These are phyloP conservation scores for Notospermus geniculatus DNA, from an alignment of 1,140 invertebrate genomes.

Conservation along the genomic window DNA sequence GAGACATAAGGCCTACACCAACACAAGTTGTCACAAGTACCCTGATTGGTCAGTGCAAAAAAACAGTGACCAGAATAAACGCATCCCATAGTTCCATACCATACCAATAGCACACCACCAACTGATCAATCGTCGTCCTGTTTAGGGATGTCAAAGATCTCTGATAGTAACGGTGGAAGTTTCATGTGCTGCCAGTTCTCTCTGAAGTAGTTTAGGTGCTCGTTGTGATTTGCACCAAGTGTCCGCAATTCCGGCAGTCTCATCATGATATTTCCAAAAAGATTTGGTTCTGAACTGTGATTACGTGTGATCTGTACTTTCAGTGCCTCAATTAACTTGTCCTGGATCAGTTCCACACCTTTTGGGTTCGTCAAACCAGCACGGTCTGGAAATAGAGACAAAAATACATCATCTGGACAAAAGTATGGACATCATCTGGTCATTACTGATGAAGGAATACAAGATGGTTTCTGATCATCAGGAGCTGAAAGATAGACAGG, in stretches of 20 bases:
- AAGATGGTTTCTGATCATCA: too few species aligned
- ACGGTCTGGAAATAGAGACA: conserved; percentile 58
- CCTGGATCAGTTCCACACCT: conserved; percentile 75
- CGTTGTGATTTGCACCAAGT: conserved; percentile 79
- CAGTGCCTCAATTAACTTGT: conserved; percentile 80
- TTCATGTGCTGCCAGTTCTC: conserved; percentile 80
- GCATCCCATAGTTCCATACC: too few species aligned
- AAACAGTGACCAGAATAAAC: too few species aligned
- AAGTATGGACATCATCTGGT: background rate
- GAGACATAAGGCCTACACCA: too few species aligned
- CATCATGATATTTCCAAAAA: conserved; percentile 68
- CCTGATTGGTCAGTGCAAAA: too few species aligned
- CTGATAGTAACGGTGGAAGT: conserved; percentile 89
- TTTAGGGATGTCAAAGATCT: conserved; percentile 97
- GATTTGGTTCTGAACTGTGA: conserved; percentile 61
- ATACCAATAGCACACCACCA: too few species aligned
- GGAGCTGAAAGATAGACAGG: background rate
- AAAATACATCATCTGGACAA: background rate
- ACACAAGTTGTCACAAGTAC: too few species aligned
- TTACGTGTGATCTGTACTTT: conserved; percentile 69
- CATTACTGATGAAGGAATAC: background rate
- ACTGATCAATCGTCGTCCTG: conserved; percentile 70
- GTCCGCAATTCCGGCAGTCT: conserved; percentile 77
- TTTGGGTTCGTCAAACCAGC: conserved; percentile 78
- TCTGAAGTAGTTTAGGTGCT: conserved; percentile 87